These are phyloP conservation scores for Apostichopus californicus DNA, from an alignment of 35 echinoderm and acorn worm species.

Conservation along the genomic window DNA sequence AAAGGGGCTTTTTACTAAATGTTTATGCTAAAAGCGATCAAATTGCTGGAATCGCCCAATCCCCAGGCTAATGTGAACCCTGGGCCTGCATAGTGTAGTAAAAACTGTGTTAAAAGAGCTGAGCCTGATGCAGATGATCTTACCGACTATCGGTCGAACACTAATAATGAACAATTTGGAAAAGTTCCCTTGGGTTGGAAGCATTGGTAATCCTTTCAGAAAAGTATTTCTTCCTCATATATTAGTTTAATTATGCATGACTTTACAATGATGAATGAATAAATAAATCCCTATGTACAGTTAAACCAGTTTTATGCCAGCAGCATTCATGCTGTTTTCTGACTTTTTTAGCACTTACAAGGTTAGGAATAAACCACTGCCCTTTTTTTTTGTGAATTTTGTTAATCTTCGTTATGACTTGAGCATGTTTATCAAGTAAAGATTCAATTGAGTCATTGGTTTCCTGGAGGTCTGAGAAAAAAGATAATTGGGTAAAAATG, in stretches of 20 bases:
- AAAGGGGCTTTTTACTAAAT: no score
- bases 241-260: neutral
- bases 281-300: conserved; percentile 24
- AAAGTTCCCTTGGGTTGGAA: no score
- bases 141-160: no score
- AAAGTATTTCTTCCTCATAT: conserved; percentile 23
- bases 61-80: no score
- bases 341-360: conserved; percentile 8
- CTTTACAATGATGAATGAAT: conserved; percentile 23
- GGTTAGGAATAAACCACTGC: conserved; percentile 16
- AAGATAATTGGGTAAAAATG: neutral
- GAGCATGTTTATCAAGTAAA: conserved; percentile 24
- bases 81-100: no score
- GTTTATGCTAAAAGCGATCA: no score
- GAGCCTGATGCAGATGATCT: no score
- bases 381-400: neutral
- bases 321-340: conserved; percentile 1
- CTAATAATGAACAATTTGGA: no score
- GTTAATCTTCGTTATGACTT: neutral
- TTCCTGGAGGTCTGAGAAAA: neutral
- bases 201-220: neutral
- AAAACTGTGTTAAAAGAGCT: no score
- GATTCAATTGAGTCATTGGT: conserved; percentile 3
- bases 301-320: neutral
- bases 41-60: no score